Evolutionary conservation across 1,140 invertebrate genomes (phyloP).

Genomic region (Lineus longissimus): DNA sequence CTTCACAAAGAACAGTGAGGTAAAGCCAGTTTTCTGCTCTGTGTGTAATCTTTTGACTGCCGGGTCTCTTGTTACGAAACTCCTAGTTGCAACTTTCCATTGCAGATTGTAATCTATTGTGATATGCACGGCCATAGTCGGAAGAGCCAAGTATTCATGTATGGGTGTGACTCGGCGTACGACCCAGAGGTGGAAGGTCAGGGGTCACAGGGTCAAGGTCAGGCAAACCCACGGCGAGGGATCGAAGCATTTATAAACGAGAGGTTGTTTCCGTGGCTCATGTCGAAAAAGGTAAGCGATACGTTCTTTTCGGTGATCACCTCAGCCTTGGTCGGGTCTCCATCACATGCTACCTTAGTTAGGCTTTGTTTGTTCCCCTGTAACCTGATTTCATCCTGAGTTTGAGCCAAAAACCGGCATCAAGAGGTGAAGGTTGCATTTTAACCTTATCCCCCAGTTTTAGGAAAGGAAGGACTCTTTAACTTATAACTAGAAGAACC

Average conservation of each 20-base stretch:
- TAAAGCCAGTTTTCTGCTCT: constrained; percentile 16
- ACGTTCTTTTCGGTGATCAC: not conserved
- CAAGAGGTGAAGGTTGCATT: no score
- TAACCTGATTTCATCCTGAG: no score
- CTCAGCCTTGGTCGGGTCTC: not conserved
- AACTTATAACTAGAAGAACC: no score
- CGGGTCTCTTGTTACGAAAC: no score
- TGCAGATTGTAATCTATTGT: constrained; percentile 54
- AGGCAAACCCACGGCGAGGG: no score
- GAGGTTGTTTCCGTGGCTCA: constrained; percentile 49
- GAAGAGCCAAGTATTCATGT: constrained; percentile 54
- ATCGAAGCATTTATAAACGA: constrained; percentile 41
- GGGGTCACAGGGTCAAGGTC: constrained; percentile 6
- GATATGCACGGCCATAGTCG: constrained; percentile 53
- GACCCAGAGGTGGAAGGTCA: constrained; percentile 21
- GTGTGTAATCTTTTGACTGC: no score
- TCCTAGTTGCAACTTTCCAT: no score
- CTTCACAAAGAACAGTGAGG: constrained; percentile 35
- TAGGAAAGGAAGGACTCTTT: no score
- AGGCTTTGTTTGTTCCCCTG: no score
- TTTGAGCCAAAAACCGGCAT: no score
- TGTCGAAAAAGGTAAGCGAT: constrained; percentile 41
- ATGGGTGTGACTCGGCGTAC: constrained; percentile 27
- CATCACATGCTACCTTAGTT: no score
- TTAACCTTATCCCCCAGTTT: no score